These are phyloP conservation scores for Lagocephalus sceleratus DNA, from an alignment of 2,797 vertebrate genomes.

Conservation along the genomic window DNA sequence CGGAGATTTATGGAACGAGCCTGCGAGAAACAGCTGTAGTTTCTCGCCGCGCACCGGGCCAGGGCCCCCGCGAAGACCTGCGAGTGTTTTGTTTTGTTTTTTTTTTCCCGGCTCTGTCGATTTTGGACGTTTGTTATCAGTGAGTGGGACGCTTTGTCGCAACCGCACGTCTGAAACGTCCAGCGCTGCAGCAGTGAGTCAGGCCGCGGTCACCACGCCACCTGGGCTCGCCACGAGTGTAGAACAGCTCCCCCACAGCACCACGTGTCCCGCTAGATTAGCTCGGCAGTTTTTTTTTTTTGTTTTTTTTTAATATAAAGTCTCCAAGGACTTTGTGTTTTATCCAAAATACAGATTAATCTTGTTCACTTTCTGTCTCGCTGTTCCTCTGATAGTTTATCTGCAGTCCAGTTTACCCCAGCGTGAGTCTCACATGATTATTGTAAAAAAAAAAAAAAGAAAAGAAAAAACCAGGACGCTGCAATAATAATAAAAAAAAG, in stretches of 20 bases:
- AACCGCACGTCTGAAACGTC: conserved; percentile 46
- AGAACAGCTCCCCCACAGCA: conserved; percentile 25
- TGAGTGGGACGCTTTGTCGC: conserved; percentile 31
- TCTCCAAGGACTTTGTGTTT: conserved; percentile 42
- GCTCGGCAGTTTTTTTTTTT: conserved; percentile 33
- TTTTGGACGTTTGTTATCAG: conserved; percentile 32
- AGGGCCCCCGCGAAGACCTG: conserved; percentile 13
- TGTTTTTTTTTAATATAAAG: conserved; percentile 16
- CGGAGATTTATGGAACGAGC: conserved; percentile 66
- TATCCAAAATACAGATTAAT: conserved; percentile 17
- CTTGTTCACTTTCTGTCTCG: conserved; percentile 16
- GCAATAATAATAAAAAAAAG: neutral
- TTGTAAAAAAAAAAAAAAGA: conserved; percentile 19
- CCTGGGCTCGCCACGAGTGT: conserved; percentile 59
- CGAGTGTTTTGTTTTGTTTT: neutral
- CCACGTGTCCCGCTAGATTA: conserved; percentile 34
- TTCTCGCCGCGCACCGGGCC: conserved; percentile 47
- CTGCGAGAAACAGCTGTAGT: conserved; percentile 66
- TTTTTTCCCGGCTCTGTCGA: conserved; percentile 8
- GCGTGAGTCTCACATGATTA: conserved; percentile 32
- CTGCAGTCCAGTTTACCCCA: conserved; percentile 20
- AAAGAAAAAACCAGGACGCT: conserved; percentile 10
- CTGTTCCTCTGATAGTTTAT: conserved; percentile 21
- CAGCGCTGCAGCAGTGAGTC: conserved; percentile 56
- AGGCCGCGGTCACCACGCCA: conserved; percentile 50